Conservation (phyloP, 2,888 invertebrate genomes). For the Eupithecia insigniata region DNA sequence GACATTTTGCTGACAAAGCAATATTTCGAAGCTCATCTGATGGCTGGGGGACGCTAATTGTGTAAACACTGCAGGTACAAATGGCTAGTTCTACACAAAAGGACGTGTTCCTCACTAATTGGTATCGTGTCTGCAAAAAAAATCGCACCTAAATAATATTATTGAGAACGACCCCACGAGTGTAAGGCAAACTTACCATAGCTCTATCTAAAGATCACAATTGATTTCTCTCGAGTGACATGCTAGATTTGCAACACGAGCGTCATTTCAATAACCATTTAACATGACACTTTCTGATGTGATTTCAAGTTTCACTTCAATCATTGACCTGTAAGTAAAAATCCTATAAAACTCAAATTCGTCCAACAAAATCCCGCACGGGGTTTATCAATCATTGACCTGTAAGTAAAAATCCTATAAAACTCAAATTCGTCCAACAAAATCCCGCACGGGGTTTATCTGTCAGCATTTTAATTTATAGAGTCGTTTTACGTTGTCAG, state of each 20-base stretch:
- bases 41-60: slow-evolving; percentile 57
- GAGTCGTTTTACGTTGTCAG: slow-evolving; percentile 35
- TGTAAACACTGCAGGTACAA: slow-evolving; percentile 51
- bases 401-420: neutral
- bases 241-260: neutral
- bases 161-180: neutral
- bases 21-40: slow-evolving; percentile 48
- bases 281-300: neutral
- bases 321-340: slow-evolving; percentile 1
- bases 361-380: slow-evolving; percentile 32
- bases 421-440: slow-evolving; percentile 13
- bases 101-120: slow-evolving; percentile 27
- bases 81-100: slow-evolving; percentile 45
- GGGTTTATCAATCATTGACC: slow-evolving; percentile 27
- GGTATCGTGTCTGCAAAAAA: slow-evolving; percentile 7
- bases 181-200: neutral
- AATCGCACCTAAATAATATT: neutral
- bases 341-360: neutral
- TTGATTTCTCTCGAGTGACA: no score
- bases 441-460: slow-evolving; percentile 38
- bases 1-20: slow-evolving; percentile 54
- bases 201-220: no score
- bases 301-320: neutral
- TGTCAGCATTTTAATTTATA: slow-evolving; percentile 44
- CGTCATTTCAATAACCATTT: neutral